Evolutionary conservation across 92 coral and sea anemone genomes (phyloP).

Genomic region (Plumapathes pennacea): DNA sequence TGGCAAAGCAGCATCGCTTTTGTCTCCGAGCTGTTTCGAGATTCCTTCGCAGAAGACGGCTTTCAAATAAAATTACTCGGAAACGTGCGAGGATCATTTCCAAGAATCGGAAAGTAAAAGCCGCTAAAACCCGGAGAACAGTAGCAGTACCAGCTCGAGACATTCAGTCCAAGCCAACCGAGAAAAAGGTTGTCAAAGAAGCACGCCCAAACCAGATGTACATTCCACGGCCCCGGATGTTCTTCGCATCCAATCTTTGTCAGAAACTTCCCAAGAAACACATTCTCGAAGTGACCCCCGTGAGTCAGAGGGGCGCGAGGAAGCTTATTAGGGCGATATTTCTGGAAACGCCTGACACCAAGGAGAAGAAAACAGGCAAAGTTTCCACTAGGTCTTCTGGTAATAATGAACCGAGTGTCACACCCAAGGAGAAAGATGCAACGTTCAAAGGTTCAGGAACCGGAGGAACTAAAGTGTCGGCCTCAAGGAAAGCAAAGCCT

Average conservation of each 20-base stretch:
- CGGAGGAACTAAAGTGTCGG: not conserved
- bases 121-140: not conserved
- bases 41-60: no score
- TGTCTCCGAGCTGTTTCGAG: no score
- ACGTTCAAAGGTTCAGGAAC: not conserved
- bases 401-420: not conserved
- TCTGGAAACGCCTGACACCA: not conserved
- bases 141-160: not conserved
- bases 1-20: no score
- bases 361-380: not conserved
- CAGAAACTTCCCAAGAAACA: conserved; percentile 47
- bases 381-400: not conserved
- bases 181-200: not conserved
- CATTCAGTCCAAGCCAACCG: not conserved
- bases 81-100: no score
- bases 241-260: conserved; percentile 15
- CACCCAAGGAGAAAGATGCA: not conserved
- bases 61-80: no score
- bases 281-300: conserved; percentile 32
- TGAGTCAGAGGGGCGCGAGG: conserved; percentile 49
- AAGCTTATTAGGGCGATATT: conserved; percentile 48
- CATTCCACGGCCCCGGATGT: conserved; percentile 13
- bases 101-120: not conserved
- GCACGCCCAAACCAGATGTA: conserved; percentile 10
- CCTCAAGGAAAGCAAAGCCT: not conserved